A percentile compares a stretch with the other conserved stretches of the same genome.
phyloP scores from a whole-genome alignment of 1,140 invertebrate genomes.

The Phymastichus coffea region DNA sequence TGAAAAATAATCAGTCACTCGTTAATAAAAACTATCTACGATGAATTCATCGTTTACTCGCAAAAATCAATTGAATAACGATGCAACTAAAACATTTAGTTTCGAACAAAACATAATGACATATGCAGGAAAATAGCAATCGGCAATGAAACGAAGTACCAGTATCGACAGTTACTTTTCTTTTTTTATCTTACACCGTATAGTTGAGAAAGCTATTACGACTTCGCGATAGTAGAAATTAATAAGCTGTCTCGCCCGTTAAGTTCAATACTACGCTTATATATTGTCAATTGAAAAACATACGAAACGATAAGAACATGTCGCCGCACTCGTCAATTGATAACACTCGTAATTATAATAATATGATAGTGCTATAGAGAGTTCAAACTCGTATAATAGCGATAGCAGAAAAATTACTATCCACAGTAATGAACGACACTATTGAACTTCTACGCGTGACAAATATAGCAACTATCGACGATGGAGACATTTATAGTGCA shows the following conservation, averaged over 20 bases:
- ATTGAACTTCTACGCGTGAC: no score
- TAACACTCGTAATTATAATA: constrained; percentile 4
- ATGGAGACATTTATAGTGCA: no score
- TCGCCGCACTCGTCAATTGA: background rate
- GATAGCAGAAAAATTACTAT: background rate
- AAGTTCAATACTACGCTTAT: background rate
- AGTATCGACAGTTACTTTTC: no score
- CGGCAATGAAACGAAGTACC: no score
- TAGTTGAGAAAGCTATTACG: no score
- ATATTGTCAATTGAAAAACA: background rate
- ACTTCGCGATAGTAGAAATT: background rate
- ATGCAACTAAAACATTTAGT: background rate
- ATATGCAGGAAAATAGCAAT: background rate
- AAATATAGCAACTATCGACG: no score
- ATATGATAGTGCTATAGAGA: constrained; percentile 7
- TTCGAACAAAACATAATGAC: background rate
- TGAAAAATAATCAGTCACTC: background rate
- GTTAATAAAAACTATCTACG: background rate
- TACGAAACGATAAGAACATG: background rate
- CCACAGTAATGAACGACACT: background rate
- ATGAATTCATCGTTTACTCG: background rate
- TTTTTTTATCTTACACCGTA: no score
- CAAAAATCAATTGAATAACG: no score
- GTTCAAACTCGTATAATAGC: background rate
- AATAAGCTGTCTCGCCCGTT: background rate